Base-by-base conservation (phyloP, 37 sponge, comb jelly and placozoan genomes). In the Petrosia ficiformis region DNA sequence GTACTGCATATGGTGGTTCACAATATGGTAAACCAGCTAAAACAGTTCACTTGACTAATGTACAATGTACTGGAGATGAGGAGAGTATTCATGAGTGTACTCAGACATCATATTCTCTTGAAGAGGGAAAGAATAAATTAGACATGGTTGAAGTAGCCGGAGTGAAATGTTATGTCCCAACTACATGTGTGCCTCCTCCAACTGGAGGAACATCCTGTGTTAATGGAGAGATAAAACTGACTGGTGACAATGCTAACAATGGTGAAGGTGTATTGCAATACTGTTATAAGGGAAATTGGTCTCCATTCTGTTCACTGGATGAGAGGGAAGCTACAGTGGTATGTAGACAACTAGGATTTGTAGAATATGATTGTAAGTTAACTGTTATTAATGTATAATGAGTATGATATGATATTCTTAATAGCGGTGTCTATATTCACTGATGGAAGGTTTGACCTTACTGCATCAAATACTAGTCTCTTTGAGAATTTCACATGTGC, bases 51-150 rank as follows among this genome's bases (percentile, higher is more conserved):
- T 22, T 69, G 38, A 32, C 35, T 42, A 25, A 69, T 69, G 70
- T 69, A 5, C 38, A 69, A 8, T 69, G 70, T 25, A 21, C 44
- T 32, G 70, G 70, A 14, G n/a, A 8, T 5, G 70, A 69, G 38
- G 28, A n/a, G 39, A 32, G 5, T 34, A 35, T 69, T 39, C 5
- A 16, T n/a, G 70, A 69, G 39, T 69, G 70, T 39, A 61, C 63
- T n/a, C 6, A 26, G 5, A 6, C 22, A n/a, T 61, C 63, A 61
- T n/a, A 26, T 5, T 61, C 63, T n/a, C 63, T 61, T 6, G 28
- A 8, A 61, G 63, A 8, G 14, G 54, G 54, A 48, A 48, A 48
- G 54, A 14, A 8, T 19, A 14, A 8, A 48, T 14, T 48, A 19
- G 14, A 48, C 14, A 14, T 14, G 14, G 54, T 14, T 19, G 14